Evolutionary conservation across 2,113 vertebrate genomes (phyloP), one percentile per base, ranked within the genome.

Genomic region (Numenius arquata): DNA sequence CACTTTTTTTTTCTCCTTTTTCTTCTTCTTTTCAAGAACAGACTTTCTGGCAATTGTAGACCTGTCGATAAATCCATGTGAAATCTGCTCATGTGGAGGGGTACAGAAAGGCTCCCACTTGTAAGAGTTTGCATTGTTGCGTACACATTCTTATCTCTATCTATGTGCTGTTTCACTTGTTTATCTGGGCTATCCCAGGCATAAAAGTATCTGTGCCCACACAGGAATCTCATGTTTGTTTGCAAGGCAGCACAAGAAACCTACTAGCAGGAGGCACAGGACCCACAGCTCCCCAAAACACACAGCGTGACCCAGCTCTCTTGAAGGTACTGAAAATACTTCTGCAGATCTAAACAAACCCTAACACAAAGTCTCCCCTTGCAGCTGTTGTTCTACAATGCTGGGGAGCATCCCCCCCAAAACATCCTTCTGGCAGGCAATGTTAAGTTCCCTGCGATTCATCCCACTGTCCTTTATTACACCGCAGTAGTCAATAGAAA

Each of bases 401-500:
- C 2, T 68, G 27, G 12, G 52, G 75, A 90, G 36, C 52, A 81
- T 63, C 18, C 34, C 4, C 26, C 38, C 22, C 6, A 11, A 47
- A 84, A 34, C 26, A 56, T 63, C 66, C 40, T 86, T 59, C 63
- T 61, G n/a, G 68, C 41, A 81, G 61, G 47, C 22, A 78, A 34
- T 0, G 2, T 36, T 72, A 72, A 0, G 0, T 67, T 29, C 40
- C 40, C 75, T 45, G 48, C 65, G 90, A 56, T 55, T 84, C 63
- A 74, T 58, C 68, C 20, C 0, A 0, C 85, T 62, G 61, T 30
- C 70, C 70, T 85, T 80, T 80, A 82, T 43, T 71, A 22, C 1
- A 2, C 55, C 1, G 0, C 67, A 80, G 63, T 14, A 48, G 41
- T 45, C 59, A 71, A 66, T 0, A 71, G 75, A 40, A 77, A 71